Base-by-base conservation (phyloP, 1,140 invertebrate species). In the Apis laboriosa region DNA sequence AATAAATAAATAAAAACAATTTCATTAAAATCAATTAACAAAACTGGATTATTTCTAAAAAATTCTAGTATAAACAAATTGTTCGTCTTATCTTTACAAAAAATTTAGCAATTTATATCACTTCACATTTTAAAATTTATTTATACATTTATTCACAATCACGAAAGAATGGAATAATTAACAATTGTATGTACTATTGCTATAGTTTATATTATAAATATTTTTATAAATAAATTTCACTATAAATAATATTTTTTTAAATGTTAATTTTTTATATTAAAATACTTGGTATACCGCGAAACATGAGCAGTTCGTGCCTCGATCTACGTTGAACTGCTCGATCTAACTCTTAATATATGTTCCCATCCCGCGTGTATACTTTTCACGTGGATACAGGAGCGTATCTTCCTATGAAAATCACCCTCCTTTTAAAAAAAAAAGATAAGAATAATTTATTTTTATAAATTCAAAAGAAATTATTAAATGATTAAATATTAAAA, bases 371-470 rank as follows among this genome's bases (percentile, higher is more conserved):
- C 67, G 77, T 53, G 80, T 66, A 56, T 9, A 67, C 21, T 53
- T 82, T 76, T 82, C 73, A 77, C 73, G 73, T 82, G 80, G 55
- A 2, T 53, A 17, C 55, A 77, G 64, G 75, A n/a, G 24, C 58
- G 74, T 71, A 83, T 66, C 43, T n/a, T 78, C 11, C 12, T 4
- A 56, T 7, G 55, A 60, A 58, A 77, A 64, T 21, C 28, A 34
- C 56, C 58, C 58, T 49, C 7, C 58, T 51, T 49, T 17, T 19
- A 13, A n/a, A 1, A 9, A 19, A 24, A 19, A 61, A 21, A 28
- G 9, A n/a, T 2, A 11, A 51, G 4, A 28, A 28, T 11, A 15
- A 53, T 43, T 8, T n/a, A 51, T 15, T 24, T 43, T 49, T 21
- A 15, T 4, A 51, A 75, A 21, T 17, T 63, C 73, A 4, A 64